phyloP scores from a whole-genome alignment of 30 jellyfish, hydroid and myxozoan species.

The Sanderia malayensis region DNA sequence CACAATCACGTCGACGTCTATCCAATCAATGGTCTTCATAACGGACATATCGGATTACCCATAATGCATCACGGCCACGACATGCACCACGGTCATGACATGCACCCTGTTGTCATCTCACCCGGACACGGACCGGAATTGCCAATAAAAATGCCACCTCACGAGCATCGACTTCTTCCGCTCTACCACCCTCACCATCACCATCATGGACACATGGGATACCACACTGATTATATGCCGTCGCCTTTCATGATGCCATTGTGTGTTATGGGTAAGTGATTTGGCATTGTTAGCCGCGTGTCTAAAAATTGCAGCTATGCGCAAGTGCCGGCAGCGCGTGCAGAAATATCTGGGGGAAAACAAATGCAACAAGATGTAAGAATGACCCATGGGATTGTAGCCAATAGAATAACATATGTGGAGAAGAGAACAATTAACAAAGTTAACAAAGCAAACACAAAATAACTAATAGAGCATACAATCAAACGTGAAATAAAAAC shows the following conservation, averaged over 20 bases:
- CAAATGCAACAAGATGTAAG: no score
- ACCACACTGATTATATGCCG: slow-evolving; percentile 19
- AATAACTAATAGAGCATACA: no score
- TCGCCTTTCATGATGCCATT: slow-evolving; percentile 44
- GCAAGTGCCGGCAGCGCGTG: no score
- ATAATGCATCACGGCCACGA: neutral
- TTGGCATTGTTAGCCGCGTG: no score
- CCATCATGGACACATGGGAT: slow-evolving; percentile 16
- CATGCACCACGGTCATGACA: slow-evolving; percentile 7
- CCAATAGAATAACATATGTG: no score
- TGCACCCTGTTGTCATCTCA: slow-evolving; percentile 9
- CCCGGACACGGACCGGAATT: slow-evolving; percentile 37
- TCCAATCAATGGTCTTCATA: neutral
- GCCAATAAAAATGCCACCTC: slow-evolving; percentile 18
- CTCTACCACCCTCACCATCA: slow-evolving; percentile 14
- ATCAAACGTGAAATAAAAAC: no score
- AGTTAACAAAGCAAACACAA: no score
- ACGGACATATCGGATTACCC: neutral
- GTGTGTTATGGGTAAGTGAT: slow-evolving; percentile 52
- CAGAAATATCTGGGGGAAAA: no score
- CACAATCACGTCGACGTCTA: no score
- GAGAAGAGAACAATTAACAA: no score
- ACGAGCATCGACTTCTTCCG: neutral
- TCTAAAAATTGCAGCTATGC: no score
- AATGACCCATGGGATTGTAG: no score